Evolutionary conservation across 53 echinoderm and acorn worm species (phyloP).

Genomic region (Paracentrotus lividus): DNA sequence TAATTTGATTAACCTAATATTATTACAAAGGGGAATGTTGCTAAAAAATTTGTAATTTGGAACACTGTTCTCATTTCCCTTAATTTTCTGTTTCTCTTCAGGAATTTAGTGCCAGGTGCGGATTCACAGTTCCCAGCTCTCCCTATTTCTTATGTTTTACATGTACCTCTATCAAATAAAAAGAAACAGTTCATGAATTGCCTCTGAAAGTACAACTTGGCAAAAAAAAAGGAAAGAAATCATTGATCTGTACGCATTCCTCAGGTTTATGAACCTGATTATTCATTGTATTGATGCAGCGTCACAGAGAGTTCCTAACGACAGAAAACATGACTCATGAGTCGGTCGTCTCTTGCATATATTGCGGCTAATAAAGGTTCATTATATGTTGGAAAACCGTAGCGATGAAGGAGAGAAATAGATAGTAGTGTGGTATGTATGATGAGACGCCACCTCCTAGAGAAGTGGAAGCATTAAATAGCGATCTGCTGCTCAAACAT

Average conservation of each 20-base stretch:
- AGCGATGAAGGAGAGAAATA: not conserved
- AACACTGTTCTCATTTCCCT: not conserved
- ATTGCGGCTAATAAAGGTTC: slow-evolving; percentile 47
- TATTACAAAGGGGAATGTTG: not conserved
- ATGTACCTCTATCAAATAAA: not conserved
- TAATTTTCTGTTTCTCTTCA: not conserved
- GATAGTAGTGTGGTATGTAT: not conserved
- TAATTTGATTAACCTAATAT: slow-evolving; percentile 1
- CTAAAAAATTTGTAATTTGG: too few relatives aligned
- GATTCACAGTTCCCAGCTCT: not conserved
- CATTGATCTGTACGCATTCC: slow-evolving; percentile 26
- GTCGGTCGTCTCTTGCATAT: slow-evolving; percentile 35
- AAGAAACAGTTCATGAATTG: not conserved
- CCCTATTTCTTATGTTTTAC: not conserved
- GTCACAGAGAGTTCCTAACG: not conserved
- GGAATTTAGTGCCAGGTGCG: not conserved
- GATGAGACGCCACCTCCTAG: slow-evolving; percentile 5
- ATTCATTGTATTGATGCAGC: not conserved
- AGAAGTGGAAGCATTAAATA: slow-evolving; percentile 41
- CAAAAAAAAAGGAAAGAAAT: slow-evolving; percentile 11
- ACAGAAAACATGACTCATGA: slow-evolving; percentile 45
- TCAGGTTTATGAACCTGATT: not conserved
- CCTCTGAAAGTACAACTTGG: slow-evolving; percentile 8
- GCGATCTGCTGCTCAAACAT: not conserved
- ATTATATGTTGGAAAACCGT: slow-evolving; percentile 17